These are phyloP conservation scores for Argyresthia albistria DNA, from an alignment of 2,888 invertebrate genomes.

Conservation along the genomic window DNA sequence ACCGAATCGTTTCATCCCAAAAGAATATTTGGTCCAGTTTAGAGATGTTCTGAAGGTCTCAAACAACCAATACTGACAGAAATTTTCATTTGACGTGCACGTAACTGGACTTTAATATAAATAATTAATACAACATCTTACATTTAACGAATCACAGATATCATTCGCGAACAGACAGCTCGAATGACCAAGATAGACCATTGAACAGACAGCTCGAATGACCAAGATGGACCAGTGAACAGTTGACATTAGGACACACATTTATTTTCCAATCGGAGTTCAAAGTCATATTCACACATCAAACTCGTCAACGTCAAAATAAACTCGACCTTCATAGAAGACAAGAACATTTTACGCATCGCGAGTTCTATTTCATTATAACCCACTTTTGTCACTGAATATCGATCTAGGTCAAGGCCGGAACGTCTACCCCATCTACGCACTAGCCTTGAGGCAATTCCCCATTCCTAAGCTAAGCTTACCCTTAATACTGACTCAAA, in stretches of 20 bases:
- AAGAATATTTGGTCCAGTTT: background rate
- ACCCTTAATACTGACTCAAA: constrained; percentile 34
- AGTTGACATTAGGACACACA: too few relatives aligned
- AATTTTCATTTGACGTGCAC: too few relatives aligned
- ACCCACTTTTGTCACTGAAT: too few relatives aligned
- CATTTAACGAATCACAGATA: constrained; percentile 66
- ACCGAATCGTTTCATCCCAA: background rate
- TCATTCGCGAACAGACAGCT: constrained; percentile 45
- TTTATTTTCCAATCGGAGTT: constrained; percentile 1
- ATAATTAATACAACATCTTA: constrained; percentile 34
- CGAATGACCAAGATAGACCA: background rate
- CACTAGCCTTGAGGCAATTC: background rate
- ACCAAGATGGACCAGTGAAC: background rate
- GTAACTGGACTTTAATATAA: background rate
- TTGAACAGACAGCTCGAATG: constrained; percentile 15
- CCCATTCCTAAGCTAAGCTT: constrained; percentile 46
- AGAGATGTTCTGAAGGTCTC: too few relatives aligned
- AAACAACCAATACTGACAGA: too few relatives aligned
- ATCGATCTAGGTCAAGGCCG: too few relatives aligned
- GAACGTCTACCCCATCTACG: constrained; percentile 5
- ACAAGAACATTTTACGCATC: too few relatives aligned
- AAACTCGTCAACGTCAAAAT: background rate
- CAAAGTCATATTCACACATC: constrained; percentile 6
- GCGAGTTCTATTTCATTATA: too few relatives aligned
- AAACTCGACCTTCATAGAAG: too few relatives aligned